phyloP scores from a whole-genome alignment of 2,113 vertebrate genomes.

The Neopipo cinnamomea region DNA sequence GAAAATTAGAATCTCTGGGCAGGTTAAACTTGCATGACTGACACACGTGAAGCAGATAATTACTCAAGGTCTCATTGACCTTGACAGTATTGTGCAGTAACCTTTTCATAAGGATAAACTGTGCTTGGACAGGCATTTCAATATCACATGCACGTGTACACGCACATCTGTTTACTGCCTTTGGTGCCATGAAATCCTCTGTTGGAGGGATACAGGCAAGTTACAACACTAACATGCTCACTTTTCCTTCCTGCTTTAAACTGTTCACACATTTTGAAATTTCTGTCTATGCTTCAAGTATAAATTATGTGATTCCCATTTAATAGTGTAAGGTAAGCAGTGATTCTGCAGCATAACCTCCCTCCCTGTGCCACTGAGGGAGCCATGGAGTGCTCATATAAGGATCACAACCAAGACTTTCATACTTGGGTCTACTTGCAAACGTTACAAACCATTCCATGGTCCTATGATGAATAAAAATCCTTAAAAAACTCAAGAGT shows the following conservation, averaged over 20 bases:
- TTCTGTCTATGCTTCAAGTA: not conserved
- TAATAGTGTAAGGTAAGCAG: not conserved
- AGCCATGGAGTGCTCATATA: not conserved
- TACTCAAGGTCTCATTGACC: slow-evolving; percentile 60
- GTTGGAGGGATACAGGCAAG: not conserved
- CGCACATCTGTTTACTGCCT: not conserved
- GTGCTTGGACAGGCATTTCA: not conserved
- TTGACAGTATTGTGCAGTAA: slow-evolving; percentile 39
- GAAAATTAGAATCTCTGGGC: slow-evolving; percentile 20
- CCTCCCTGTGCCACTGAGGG: not conserved
- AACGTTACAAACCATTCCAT: not conserved
- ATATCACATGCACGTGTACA: not conserved
- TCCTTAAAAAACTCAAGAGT: not conserved
- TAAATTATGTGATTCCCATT: not conserved
- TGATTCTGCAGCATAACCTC: not conserved
- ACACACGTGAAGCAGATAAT: slow-evolving; percentile 31
- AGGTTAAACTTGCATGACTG: slow-evolving; percentile 56
- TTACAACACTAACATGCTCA: not conserved
- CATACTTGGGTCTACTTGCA: not conserved
- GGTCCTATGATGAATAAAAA: not conserved
- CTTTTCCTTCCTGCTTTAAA: not conserved
- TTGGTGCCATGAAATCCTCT: not conserved
- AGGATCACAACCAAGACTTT: not conserved
- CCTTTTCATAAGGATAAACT: slow-evolving; percentile 14
- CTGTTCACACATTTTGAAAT: not conserved